phyloP scores from a whole-genome alignment of 1,140 invertebrate genomes.

The Drosophila ficusphila region DNA sequence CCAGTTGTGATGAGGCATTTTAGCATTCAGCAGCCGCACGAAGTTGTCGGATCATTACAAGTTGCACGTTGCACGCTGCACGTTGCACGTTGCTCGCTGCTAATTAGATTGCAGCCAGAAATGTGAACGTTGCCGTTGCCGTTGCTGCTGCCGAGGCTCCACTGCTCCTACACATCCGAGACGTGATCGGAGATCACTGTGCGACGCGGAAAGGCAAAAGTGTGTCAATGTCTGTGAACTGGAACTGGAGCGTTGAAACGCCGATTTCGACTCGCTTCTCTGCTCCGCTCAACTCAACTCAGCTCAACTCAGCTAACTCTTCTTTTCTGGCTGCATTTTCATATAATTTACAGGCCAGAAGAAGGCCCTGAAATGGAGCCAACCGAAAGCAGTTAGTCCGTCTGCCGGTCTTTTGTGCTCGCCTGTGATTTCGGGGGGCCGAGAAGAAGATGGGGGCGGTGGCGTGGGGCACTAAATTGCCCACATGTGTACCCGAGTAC shows the following conservation, averaged over 20 bases:
- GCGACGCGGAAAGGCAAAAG: constrained; percentile 48
- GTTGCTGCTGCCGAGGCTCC: constrained; percentile 15
- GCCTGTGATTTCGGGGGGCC: constrained; percentile 32
- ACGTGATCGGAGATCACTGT: constrained; percentile 45
- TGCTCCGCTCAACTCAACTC: neutral
- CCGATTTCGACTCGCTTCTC: constrained; percentile 58
- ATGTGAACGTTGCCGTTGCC: constrained; percentile 38
- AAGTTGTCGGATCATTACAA: constrained; percentile 72
- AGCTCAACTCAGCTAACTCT: constrained; percentile 48
- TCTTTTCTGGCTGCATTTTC: constrained; percentile 45
- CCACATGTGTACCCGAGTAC: constrained; percentile 42
- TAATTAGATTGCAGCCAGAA: constrained; percentile 71
- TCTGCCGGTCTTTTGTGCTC: constrained; percentile 36
- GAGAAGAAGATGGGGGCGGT: constrained; percentile 49
- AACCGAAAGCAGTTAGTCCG: constrained; percentile 41
- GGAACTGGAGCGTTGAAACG: constrained; percentile 75
- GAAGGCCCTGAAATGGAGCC: constrained; percentile 53
- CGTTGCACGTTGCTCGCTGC: constrained; percentile 54
- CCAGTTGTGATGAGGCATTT: constrained; percentile 40
- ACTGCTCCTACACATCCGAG: constrained; percentile 61
- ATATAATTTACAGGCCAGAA: constrained; percentile 63
- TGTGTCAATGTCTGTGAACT: constrained; percentile 84
- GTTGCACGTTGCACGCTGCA: constrained; percentile 66
- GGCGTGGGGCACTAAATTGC: constrained; percentile 66
- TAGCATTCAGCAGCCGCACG: constrained; percentile 63